Percentiles rank a stretch among this genome's conserved stretches.
phyloP scores from a whole-genome alignment of 35 echinoderm and acorn worm genomes.

The Acanthaster planci region DNA sequence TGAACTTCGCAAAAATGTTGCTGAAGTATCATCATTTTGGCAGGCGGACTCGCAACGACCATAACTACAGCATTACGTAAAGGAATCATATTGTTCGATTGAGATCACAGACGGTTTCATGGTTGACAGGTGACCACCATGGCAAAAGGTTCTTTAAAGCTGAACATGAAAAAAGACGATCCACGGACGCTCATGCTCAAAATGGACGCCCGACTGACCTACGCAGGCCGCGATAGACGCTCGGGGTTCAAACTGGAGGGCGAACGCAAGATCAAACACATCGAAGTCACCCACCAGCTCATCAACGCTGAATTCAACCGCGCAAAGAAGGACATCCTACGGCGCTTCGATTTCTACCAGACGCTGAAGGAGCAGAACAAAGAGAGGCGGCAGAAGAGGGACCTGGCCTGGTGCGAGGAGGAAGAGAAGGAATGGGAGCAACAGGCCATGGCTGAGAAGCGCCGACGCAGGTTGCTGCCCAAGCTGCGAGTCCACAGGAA shows the following conservation, averaged over 20 bases:
- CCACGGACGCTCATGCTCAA: slow-evolving; percentile 82
- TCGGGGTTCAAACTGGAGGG: slow-evolving; percentile 59
- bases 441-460: neutral
- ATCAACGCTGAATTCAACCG: slow-evolving; percentile 56
- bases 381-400: slow-evolving; percentile 32
- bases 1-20: too few species aligned
- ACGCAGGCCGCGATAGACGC: slow-evolving; percentile 64
- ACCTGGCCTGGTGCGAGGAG: slow-evolving; percentile 8
- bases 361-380: slow-evolving; percentile 54
- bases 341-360: slow-evolving; percentile 49
- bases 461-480: slow-evolving; percentile 11
- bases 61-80: too few species aligned
- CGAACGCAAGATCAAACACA: slow-evolving; percentile 64
- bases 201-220: slow-evolving; percentile 76
- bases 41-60: too few species aligned
- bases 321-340: slow-evolving; percentile 56
- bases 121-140: neutral
- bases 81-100: too few species aligned
- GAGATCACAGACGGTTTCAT: too few species aligned
- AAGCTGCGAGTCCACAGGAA: neutral
- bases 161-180: slow-evolving; percentile 82
- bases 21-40: too few species aligned
- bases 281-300: slow-evolving; percentile 58
- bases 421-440: slow-evolving; percentile 11
- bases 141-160: slow-evolving; percentile 45